phyloP scores from a whole-genome alignment of 2,797 vertebrate genomes.

The Squalus acanthias region DNA sequence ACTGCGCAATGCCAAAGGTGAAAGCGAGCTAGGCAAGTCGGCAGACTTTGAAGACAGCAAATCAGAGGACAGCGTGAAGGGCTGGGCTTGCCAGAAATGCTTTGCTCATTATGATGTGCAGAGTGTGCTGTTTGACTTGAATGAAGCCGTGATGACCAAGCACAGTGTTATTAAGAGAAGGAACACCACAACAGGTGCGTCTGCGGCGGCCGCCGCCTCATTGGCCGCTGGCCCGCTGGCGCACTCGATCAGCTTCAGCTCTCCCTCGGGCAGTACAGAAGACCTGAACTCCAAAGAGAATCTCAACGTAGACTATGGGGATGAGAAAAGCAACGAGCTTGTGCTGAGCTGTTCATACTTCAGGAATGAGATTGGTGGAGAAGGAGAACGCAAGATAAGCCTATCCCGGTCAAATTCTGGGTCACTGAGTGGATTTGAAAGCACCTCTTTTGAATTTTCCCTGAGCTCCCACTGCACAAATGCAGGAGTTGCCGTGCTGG shows the following conservation, averaged over 20 bases:
- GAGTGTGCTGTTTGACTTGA: constrained; percentile 89
- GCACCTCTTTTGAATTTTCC: constrained; percentile 75
- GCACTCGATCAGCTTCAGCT: constrained; percentile 87
- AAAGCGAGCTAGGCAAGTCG: constrained; percentile 75
- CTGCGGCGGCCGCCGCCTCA: constrained; percentile 85
- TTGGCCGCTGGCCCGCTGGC: constrained; percentile 82
- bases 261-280: constrained; percentile 89
- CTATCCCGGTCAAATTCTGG: constrained; percentile 79
- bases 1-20: constrained; percentile 79
- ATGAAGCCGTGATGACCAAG: constrained; percentile 75
- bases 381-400: constrained; percentile 76
- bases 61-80: constrained; percentile 74
- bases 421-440: constrained; percentile 73
- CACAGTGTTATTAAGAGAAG: constrained; percentile 82
- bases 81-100: constrained; percentile 86
- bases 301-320: constrained; percentile 77
- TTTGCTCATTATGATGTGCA: constrained; percentile 94
- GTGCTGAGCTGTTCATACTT: constrained; percentile 91
- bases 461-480: constrained; percentile 84
- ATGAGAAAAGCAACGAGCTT: constrained; percentile 88
- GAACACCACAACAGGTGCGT: constrained; percentile 90
- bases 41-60: constrained; percentile 82
- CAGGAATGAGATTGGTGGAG: constrained; percentile 87
- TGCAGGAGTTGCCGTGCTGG: constrained; percentile 86
- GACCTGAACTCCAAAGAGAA: constrained; percentile 84